A percentile compares a stretch with the other conserved stretches of the same genome.
These are phyloP conservation scores for Lutjanus argentimaculatus DNA, from an alignment of 2,797 vertebrate species.

Conservation along the genomic window DNA sequence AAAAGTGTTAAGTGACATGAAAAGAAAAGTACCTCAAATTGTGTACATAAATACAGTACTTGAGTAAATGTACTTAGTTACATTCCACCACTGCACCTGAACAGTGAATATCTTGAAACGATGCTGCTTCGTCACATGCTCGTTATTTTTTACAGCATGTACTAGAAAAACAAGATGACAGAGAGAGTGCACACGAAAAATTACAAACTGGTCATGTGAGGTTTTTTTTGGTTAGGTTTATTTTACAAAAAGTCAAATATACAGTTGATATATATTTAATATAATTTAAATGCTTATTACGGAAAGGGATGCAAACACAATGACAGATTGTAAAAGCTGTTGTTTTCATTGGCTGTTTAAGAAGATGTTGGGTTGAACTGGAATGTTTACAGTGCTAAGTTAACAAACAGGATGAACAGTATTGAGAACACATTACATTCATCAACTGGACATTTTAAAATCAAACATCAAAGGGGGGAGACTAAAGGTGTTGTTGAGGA, in stretches of 20 bases:
- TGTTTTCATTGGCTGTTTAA: slow-evolving; percentile 54
- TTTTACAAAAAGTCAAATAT: slow-evolving; percentile 86
- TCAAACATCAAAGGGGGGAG: slow-evolving; percentile 17
- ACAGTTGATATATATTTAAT: slow-evolving; percentile 84
- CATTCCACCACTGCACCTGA: background rate
- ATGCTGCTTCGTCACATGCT: background rate
- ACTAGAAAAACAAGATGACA: background rate
- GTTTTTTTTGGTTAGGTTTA: slow-evolving; percentile 83
- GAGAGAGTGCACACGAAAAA: background rate
- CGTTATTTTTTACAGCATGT: background rate
- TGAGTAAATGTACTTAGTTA: background rate
- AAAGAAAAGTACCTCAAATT: too few relatives aligned
- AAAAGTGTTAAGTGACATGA: too few relatives aligned
- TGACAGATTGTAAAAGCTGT: slow-evolving; percentile 70
- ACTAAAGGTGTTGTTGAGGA: slow-evolving; percentile 34
- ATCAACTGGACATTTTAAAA: slow-evolving; percentile 71
- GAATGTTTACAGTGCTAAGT: slow-evolving; percentile 87
- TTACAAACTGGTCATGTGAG: background rate
- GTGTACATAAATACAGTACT: too few relatives aligned
- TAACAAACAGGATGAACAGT: slow-evolving; percentile 84
- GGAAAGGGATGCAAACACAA: slow-evolving; percentile 72
- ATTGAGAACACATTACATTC: slow-evolving; percentile 82
- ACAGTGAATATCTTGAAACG: background rate
- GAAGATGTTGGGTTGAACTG: slow-evolving; percentile 53
- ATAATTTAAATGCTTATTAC: slow-evolving; percentile 86